Conservation (phyloP, 2,888 invertebrate genomes). For the Latrodectus hesperus region DNA sequence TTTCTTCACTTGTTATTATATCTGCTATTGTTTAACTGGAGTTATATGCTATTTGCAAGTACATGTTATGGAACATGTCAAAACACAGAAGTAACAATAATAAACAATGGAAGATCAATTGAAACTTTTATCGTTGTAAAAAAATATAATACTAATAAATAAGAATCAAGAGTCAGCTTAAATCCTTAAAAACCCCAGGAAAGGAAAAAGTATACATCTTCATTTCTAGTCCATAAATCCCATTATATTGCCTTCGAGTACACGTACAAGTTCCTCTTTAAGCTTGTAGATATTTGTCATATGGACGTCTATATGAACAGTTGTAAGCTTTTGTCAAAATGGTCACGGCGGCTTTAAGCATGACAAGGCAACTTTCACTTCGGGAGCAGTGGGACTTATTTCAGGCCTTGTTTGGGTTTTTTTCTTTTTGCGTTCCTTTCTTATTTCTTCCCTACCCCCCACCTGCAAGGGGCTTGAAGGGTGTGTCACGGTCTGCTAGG, state of each 20-base stretch:
- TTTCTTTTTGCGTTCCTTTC: not conserved
- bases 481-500: constrained; percentile 17
- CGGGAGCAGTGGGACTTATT: too few relatives aligned
- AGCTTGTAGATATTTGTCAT: constrained; percentile 57
- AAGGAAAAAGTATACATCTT: constrained; percentile 23
- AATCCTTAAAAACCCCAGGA: not conserved
- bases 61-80: too few relatives aligned
- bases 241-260: constrained; percentile 18
- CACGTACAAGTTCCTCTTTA: constrained; percentile 19
- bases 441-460: not conserved
- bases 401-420: too few relatives aligned
- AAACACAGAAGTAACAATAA: too few relatives aligned
- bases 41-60: too few relatives aligned
- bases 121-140: too few relatives aligned
- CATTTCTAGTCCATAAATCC: constrained; percentile 24
- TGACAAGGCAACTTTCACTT: too few relatives aligned
- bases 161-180: constrained; percentile 2
- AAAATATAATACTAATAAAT: not conserved
- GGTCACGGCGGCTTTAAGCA: constrained; percentile 29
- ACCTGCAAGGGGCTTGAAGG: not conserved
- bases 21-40: too few relatives aligned
- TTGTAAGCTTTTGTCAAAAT: constrained; percentile 49
- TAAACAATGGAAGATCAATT: too few relatives aligned
- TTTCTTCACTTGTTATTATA: too few relatives aligned
- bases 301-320: constrained; percentile 38